Evolutionary conservation across 1,140 invertebrate genomes (phyloP).

Genomic region (Lepidurus packardi): DNA sequence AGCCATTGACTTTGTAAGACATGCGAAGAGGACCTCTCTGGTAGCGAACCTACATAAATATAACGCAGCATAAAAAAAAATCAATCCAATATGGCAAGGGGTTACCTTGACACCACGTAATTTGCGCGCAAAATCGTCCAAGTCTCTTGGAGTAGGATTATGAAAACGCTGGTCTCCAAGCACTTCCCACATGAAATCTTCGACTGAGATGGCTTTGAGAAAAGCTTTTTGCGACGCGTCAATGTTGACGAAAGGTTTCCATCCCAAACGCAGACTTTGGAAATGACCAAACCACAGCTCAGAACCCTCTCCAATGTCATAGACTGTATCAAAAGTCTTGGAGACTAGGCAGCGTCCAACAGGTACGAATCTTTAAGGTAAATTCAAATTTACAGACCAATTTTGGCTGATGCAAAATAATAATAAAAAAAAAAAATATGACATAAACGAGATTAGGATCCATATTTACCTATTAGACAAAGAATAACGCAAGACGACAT

Average conservation of each 20-base stretch:
- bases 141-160: background rate
- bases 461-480: slow-evolving; percentile 29
- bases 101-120: slow-evolving; percentile 23
- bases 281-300: slow-evolving; percentile 67
- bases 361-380: slow-evolving; percentile 24
- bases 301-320: slow-evolving; percentile 54
- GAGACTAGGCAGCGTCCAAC: slow-evolving; percentile 19
- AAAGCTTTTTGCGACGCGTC: slow-evolving; percentile 53
- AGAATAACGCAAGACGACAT: slow-evolving; percentile 67
- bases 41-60: slow-evolving; percentile 29
- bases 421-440: background rate
- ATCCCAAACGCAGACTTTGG: slow-evolving; percentile 65
- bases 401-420: background rate
- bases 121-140: slow-evolving; percentile 25
- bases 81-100: slow-evolving; percentile 40
- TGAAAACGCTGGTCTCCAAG: background rate
- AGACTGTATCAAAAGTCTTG: background rate
- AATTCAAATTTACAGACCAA: background rate
- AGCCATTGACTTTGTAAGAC: slow-evolving; percentile 26
- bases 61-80: background rate
- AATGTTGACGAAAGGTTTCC: slow-evolving; percentile 64
- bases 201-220: slow-evolving; percentile 30
- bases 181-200: slow-evolving; percentile 24
- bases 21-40: background rate
- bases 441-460: background rate